A percentile compares a stretch with the other conserved stretches of the same genome.
phyloP scores from a whole-genome alignment of 2,797 vertebrate species.

The Diceros bicornis region DNA sequence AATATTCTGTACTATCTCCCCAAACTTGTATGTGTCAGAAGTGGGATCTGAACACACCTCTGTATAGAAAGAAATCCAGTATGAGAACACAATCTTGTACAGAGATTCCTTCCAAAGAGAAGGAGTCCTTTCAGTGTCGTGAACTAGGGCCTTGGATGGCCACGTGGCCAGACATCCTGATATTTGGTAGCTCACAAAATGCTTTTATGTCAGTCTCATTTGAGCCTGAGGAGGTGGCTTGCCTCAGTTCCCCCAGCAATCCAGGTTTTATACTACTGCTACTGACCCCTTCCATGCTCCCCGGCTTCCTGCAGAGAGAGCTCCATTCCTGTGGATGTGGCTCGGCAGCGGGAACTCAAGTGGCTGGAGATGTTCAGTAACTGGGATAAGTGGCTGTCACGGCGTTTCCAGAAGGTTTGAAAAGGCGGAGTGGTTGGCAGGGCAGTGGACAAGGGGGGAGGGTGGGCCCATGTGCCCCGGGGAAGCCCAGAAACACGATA shows the following conservation, averaged over 20 bases:
- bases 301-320: slow-evolving; percentile 89
- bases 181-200: slow-evolving; percentile 38
- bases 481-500: background rate
- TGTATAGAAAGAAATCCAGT: background rate
- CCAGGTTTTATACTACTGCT: background rate
- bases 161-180: background rate
- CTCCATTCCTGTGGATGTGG: slow-evolving; percentile 92
- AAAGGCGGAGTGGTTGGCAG: slow-evolving; percentile 63
- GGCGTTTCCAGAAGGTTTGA: slow-evolving; percentile 95
- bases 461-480: background rate
- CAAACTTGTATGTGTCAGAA: slow-evolving; percentile 28
- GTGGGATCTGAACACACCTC: slow-evolving; percentile 48
- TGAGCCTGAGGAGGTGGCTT: slow-evolving; percentile 16
- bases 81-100: background rate
- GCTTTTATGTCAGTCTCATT: slow-evolving; percentile 35
- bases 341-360: slow-evolving; percentile 95
- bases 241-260: background rate
- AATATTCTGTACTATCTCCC: background rate
- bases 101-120: slow-evolving; percentile 3
- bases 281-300: slow-evolving; percentile 60
- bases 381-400: slow-evolving; percentile 96
- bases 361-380: slow-evolving; percentile 96
- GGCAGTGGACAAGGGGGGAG: background rate
- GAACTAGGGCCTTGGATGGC: background rate
- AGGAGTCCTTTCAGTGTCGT: slow-evolving; percentile 3